These are phyloP conservation scores for Pipistrellus pipistrellus DNA, from an alignment of 2,797 vertebrate genomes.

Conservation along the genomic window DNA sequence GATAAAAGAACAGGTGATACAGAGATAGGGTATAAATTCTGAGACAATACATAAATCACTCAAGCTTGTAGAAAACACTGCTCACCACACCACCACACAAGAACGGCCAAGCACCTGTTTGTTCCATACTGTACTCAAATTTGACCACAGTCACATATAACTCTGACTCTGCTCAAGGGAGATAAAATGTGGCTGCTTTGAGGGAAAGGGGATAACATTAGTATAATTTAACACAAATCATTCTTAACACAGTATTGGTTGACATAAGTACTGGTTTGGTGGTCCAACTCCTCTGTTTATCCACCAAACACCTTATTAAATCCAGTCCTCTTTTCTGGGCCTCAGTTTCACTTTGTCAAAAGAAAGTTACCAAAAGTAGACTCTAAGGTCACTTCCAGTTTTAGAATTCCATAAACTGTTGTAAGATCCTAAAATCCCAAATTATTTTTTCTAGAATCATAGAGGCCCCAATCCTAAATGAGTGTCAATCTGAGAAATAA, in stretches of 20 bases:
- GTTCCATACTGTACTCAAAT: constrained; percentile 53
- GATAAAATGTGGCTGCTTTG: neutral
- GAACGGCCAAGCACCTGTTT: constrained; percentile 61
- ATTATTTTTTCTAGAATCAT: constrained; percentile 13
- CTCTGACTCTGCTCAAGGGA: constrained; percentile 33
- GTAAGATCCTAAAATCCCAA: constrained; percentile 40
- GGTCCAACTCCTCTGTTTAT: neutral
- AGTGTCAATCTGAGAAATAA: neutral
- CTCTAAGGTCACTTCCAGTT: neutral
- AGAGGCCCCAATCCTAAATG: neutral
- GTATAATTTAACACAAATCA: neutral
- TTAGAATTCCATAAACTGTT: constrained; percentile 28
- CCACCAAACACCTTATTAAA: neutral
- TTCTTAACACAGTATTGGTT: neutral
- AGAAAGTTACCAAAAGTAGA: neutral
- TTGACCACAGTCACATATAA: constrained; percentile 51
- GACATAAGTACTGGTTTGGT: neutral
- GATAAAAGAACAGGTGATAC: neutral
- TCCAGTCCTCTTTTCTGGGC: neutral
- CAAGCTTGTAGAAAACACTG: neutral
- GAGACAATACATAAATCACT: neutral
- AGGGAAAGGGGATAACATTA: neutral
- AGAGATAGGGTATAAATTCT: neutral
- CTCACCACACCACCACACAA: neutral
- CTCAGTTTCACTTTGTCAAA: constrained; percentile 39